phyloP scores from a whole-genome alignment of 2,888 invertebrate species.

The Drosophila peninsularis region DNA sequence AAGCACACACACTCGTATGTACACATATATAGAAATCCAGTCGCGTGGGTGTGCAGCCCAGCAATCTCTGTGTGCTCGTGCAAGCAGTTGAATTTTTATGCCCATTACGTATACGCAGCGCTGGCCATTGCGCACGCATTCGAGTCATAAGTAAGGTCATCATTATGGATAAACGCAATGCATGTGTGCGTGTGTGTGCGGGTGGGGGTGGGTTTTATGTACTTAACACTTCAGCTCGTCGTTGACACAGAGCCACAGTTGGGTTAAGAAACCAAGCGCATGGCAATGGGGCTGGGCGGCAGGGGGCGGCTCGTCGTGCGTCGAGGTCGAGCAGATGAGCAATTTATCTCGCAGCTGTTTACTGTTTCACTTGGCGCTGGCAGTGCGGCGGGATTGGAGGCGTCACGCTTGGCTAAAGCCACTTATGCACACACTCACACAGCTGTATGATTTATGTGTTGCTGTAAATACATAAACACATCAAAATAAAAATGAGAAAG shows the following conservation, averaged over 20 bases:
- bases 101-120: conserved; percentile 68
- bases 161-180: conserved; percentile 79
- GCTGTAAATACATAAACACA: conserved; percentile 77
- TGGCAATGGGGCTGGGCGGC: conserved; percentile 5
- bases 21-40: background rate
- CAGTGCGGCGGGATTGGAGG: conserved; percentile 17
- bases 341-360: conserved; percentile 81
- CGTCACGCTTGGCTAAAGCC: conserved; percentile 74
- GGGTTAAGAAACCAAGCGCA: conserved; percentile 39
- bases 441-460: conserved; percentile 63
- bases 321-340: conserved; percentile 78
- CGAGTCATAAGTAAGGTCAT: conserved; percentile 77
- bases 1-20: background rate
- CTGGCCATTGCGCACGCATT: conserved; percentile 42
- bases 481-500: conserved; percentile 39
- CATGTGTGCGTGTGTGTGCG: conserved; percentile 63
- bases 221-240: conserved; percentile 77
- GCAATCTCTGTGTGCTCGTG: conserved; percentile 1
- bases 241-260: conserved; percentile 62
- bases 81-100: conserved; percentile 31
- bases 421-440: conserved; percentile 62
- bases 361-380: conserved; percentile 67
- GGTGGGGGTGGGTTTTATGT: conserved; percentile 71
- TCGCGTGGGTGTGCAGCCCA: background rate
- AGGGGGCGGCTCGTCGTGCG: conserved; percentile 5